A percentile compares a stretch with the other conserved stretches of the same genome.
Conservation (phyloP, 1,140 invertebrate species). For the Macrotrachela quadricornifera region DNA sequence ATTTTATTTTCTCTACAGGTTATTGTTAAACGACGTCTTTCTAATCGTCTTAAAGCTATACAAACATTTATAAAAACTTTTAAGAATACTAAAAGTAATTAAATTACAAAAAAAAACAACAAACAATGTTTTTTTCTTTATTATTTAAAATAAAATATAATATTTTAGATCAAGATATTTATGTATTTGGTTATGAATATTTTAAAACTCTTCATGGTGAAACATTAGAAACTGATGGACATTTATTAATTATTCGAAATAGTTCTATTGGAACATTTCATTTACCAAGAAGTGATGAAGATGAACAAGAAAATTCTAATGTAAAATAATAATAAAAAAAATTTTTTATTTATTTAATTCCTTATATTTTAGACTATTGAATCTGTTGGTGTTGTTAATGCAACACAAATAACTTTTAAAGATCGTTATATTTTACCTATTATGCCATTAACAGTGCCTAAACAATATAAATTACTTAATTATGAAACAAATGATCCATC, state of each 20-base stretch:
- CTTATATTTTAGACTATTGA: too few species aligned
- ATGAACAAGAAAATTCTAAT: too few species aligned
- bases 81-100: background rate
- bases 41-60: background rate
- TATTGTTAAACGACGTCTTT: conserved; percentile 1
- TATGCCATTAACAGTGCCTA: too few species aligned
- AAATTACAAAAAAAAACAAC: conserved; percentile 1
- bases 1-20: conserved; percentile 1
- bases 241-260: background rate
- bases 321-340: too few species aligned
- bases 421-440: too few species aligned
- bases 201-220: background rate
- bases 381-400: too few species aligned
- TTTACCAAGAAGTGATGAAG: background rate
- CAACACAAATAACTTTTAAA: too few species aligned
- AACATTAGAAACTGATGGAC: background rate
- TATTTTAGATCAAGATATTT: too few species aligned
- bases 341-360: too few species aligned
- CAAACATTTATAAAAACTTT: conserved; percentile 4
- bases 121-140: background rate
- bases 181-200: background rate
- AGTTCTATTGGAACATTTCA: background rate
- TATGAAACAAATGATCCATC: too few species aligned
- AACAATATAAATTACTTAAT: too few species aligned
- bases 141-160: background rate